phyloP scores from a whole-genome alignment of 1,140 invertebrate species.

The Helicoverpa zea region DNA sequence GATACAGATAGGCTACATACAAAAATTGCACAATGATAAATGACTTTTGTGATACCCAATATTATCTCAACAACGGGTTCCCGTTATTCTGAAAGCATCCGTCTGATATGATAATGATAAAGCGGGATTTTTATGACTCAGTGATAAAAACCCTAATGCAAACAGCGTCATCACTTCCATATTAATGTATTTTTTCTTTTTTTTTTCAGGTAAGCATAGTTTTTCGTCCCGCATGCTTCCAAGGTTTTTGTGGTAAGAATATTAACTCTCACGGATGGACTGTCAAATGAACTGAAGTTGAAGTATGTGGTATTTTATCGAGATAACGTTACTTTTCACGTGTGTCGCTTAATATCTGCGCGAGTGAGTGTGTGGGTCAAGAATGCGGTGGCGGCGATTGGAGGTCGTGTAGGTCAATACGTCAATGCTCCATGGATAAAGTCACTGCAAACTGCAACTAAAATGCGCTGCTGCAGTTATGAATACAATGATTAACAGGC shows the following conservation, averaged over 20 bases:
- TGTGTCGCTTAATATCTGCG: constrained; percentile 17
- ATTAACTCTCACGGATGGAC: neutral
- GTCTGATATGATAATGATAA: constrained; percentile 16
- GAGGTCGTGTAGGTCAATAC: constrained; percentile 53
- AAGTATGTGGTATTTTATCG: constrained; percentile 16
- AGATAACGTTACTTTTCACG: constrained; percentile 43
- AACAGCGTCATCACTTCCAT: constrained; percentile 1
- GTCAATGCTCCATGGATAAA: constrained; percentile 34
- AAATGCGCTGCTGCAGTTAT: neutral
- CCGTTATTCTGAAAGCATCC: constrained; percentile 19
- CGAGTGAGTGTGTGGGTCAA: constrained; percentile 49
- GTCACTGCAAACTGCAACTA: constrained; percentile 42
- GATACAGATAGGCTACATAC: neutral
- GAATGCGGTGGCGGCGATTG: constrained; percentile 57
- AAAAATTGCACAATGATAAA: neutral
- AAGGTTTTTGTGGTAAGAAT: constrained; percentile 27
- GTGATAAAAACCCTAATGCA: neutral
- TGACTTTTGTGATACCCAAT: neutral
- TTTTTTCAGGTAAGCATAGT: constrained; percentile 45
- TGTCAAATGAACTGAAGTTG: constrained; percentile 9
- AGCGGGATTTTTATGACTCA: constrained; percentile 21
- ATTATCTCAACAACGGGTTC: constrained; percentile 20
- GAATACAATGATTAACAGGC: neutral
- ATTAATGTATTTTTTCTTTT: constrained; percentile 23
- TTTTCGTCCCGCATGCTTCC: neutral